Evolutionary conservation across 2,113 vertebrate genomes (phyloP).

Genomic region (Calonectris borealis): DNA sequence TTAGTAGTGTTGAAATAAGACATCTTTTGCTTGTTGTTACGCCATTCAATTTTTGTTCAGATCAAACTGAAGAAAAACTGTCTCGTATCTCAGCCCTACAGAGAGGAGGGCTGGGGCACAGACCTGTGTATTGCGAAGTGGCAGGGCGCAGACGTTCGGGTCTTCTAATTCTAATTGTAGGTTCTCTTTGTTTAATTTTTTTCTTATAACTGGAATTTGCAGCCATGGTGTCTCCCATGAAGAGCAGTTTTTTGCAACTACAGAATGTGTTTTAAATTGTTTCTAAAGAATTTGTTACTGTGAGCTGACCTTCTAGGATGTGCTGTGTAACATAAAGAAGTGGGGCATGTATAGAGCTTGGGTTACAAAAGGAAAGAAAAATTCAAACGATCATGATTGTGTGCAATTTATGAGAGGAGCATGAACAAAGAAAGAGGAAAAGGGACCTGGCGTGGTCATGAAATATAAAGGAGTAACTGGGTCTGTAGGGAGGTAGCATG

Average conservation of each 20-base stretch:
- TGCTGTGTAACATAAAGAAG: neutral
- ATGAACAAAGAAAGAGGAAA: neutral
- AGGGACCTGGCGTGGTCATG: neutral
- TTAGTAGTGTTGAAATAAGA: neutral
- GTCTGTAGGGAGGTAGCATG: neutral
- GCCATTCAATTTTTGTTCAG: neutral
- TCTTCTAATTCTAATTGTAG: neutral
- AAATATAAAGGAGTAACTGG: neutral
- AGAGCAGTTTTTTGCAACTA: neutral
- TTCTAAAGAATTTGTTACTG: neutral
- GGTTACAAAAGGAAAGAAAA: neutral
- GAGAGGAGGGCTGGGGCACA: neutral
- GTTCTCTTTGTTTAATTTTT: neutral
- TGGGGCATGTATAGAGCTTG: neutral
- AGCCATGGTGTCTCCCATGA: neutral
- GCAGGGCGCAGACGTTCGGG: fast-evolving
- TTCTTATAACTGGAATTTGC: neutral
- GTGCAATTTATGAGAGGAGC: neutral
- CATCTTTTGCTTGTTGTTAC: neutral
- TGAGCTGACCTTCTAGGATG: neutral
- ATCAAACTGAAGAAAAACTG: neutral
- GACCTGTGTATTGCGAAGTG: neutral
- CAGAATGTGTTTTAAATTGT: neutral
- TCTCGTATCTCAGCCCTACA: neutral
- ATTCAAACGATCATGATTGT: neutral